Percentiles rank a stretch among this genome's conserved stretches.
phyloP scores from a whole-genome alignment of 2,888 invertebrate genomes.

The Ophion costatus region DNA sequence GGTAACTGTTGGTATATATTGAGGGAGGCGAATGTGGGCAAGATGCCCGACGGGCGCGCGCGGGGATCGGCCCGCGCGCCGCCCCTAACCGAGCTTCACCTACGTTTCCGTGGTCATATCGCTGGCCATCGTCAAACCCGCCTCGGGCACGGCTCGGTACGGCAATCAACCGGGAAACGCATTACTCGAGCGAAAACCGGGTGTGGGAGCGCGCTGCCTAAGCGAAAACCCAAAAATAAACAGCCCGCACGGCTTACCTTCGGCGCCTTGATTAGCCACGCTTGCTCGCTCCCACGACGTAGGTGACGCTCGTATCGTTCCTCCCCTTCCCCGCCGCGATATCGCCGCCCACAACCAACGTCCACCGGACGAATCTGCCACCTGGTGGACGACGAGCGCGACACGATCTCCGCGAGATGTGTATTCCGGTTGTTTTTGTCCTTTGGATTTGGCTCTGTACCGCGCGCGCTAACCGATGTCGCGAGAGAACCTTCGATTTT shows the following conservation, averaged over 20 bases:
- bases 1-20: slow-evolving; percentile 53
- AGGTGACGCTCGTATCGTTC: slow-evolving; percentile 64
- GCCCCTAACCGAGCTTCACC: slow-evolving; percentile 74
- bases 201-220: slow-evolving; percentile 73
- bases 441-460: no score
- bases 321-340: background rate
- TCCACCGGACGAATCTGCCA: background rate
- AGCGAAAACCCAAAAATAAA: slow-evolving; percentile 80
- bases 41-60: slow-evolving; percentile 79
- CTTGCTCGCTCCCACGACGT: slow-evolving; percentile 83
- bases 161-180: slow-evolving; percentile 74
- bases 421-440: no score
- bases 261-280: slow-evolving; percentile 95
- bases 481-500: no score
- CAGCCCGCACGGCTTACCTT: slow-evolving; percentile 86
- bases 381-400: background rate
- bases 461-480: no score
- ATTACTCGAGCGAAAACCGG: slow-evolving; percentile 75
- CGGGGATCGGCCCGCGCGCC: slow-evolving; percentile 70
- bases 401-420: no score
- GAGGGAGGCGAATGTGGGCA: slow-evolving; percentile 64
- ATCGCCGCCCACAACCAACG: background rate
- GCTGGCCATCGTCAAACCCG: slow-evolving; percentile 77
- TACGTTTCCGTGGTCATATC: slow-evolving; percentile 78
- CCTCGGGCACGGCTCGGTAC: slow-evolving; percentile 75